Conservation (phyloP, 2,888 invertebrate species). For the Malthinus flaveolus region DNA sequence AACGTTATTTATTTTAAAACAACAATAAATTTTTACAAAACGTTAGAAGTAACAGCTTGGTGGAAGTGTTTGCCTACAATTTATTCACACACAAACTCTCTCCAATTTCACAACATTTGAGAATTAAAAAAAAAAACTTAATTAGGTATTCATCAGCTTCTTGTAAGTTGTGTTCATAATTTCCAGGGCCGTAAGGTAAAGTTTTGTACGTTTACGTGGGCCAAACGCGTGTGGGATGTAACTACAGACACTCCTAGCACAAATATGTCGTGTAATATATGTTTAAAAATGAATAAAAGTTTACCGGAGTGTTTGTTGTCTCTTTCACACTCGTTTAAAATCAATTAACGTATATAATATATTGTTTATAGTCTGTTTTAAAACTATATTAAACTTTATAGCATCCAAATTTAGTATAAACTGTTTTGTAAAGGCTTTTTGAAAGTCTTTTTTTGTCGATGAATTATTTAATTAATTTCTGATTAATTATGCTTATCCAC, state of each 20-base stretch:
- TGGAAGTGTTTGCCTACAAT: not conserved
- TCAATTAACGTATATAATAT: not conserved
- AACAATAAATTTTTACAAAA: not conserved
- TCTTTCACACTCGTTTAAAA: conserved; percentile 1
- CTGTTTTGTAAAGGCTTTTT: conserved; percentile 9
- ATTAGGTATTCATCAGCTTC: conserved; percentile 22
- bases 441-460: conserved; percentile 8
- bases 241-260: conserved; percentile 37
- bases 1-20: not conserved
- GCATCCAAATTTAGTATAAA: conserved; percentile 4
- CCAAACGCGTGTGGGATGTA: conserved; percentile 30
- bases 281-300: conserved; percentile 33
- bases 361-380: too few species aligned
- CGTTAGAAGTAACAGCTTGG: not conserved
- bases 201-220: conserved; percentile 28
- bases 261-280: conserved; percentile 37
- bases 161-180: conserved; percentile 13
- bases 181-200: conserved; percentile 20
- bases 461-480: not conserved
- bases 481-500: conserved; percentile 5
- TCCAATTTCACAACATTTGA: conserved; percentile 25
- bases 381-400: too few species aligned
- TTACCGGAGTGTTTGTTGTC: not conserved
- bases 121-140: conserved; percentile 19
- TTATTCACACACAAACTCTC: conserved; percentile 11